A percentile compares a stretch with the other conserved stretches of the same genome.
These are phyloP conservation scores for Lycaena phlaeas DNA, from an alignment of 2,888 invertebrate genomes.

Conservation along the genomic window DNA sequence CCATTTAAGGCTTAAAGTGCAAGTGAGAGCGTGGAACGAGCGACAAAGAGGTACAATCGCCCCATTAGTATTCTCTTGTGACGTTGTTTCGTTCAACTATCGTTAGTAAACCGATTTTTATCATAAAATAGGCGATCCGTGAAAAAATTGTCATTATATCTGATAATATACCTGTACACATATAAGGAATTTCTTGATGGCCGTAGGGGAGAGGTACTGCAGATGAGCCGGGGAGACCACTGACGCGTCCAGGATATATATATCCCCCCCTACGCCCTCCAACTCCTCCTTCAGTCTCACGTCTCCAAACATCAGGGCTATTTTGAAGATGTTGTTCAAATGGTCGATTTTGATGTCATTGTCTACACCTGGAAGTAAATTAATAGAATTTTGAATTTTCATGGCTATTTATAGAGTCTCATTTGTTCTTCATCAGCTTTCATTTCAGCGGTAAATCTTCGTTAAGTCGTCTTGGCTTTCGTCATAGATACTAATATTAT, in stretches of 20 bases:
- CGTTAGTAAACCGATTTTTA: no score
- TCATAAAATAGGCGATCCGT: no score
- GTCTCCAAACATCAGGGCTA: constrained; percentile 88
- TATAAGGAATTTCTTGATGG: constrained; percentile 86
- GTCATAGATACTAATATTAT: no score
- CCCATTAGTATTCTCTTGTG: no score
- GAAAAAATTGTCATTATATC: not conserved
- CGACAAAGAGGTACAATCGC: no score
- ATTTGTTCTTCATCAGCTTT: no score
- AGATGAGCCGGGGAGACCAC: constrained; percentile 83
- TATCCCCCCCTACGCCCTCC: constrained; percentile 87
- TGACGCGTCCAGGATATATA: constrained; percentile 84
- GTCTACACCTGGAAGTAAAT: constrained; percentile 37
- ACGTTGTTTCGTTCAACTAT: no score
- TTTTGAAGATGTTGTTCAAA: constrained; percentile 81
- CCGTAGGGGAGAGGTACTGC: constrained; percentile 82
- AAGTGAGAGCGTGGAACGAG: no score
- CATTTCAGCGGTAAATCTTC: no score
- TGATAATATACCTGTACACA: constrained; percentile 75
- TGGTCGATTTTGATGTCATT: constrained; percentile 77
- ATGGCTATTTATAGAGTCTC: no score
- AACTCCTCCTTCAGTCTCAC: constrained; percentile 82
- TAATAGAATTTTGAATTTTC: not conserved
- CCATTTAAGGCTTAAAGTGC: no score
- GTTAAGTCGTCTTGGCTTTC: no score